Evolutionary conservation across 2,888 invertebrate genomes (phyloP), one percentile per base, ranked within the genome.

Genomic region (Trachelus tabidus): DNA sequence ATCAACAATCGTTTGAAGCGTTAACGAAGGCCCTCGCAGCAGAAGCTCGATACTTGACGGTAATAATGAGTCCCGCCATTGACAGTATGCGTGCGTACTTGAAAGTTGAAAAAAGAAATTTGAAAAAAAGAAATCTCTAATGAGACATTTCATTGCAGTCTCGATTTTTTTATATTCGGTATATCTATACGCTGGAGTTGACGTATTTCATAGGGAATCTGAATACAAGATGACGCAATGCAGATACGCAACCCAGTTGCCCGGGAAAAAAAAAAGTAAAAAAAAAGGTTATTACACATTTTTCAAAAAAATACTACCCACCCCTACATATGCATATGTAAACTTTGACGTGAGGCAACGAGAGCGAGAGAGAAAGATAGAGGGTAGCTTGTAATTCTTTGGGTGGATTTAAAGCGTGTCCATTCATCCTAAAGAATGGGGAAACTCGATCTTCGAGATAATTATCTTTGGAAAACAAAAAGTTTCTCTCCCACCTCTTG

Each of bases 1-100:
- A 90, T 83, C 90, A 90, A 78, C 89, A 90, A 80, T 89, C 90
- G 68, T 90, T 90, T 83, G 89, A 89, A 79, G 88, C 89, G 68
- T 81, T 90, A 80, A 89, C 88, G 90, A 89, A 88, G 79, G 86
- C 87, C 76, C 83, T 89, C 74, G 90, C 89, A 9, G 79, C 79
- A 73, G 86, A 85, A 76, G 88, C 86, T 37, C 89, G 90, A 84
- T 85, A 79, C 73, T 85, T 90, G 68, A 88, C 90, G 40, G 87
- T 90, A 76, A 83, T 89, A 79, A 90, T 90, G 34, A 89, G 90
- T 31, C 81, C 81, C 88, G 69, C 87, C 88, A 12, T 83, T 86
- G 73, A 88, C 89, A 87, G 89, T 88, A 84, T 37, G 84, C 80
- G 15, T 75, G 4, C 9, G 4, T 71, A 31, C 23, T 56, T 56